Percentiles rank a stretch among this genome's conserved stretches.
Evolutionary conservation across 2,113 vertebrate genomes (phyloP).

Genomic region (Brienomyrus longianalis): DNA sequence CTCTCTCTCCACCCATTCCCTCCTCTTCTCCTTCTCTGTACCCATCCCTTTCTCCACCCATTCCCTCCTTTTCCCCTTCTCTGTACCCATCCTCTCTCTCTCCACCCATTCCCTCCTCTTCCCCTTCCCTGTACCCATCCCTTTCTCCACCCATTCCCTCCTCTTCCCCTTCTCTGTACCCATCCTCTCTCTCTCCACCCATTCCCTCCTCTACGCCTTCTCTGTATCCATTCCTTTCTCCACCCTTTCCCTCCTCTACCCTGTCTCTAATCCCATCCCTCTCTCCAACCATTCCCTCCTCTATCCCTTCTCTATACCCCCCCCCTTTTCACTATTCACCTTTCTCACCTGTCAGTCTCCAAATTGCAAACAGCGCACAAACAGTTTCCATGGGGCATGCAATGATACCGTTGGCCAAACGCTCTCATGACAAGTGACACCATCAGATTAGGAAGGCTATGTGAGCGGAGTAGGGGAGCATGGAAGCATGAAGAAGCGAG

Average conservation of each 20-base stretch:
- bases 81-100: neutral
- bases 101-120: neutral
- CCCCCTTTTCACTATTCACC: constrained; percentile 5
- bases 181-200: constrained; percentile 3
- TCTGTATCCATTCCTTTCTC: neutral
- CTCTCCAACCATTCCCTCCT: constrained; percentile 1
- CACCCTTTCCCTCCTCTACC: neutral
- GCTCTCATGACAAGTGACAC: neutral
- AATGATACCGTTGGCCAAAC: neutral
- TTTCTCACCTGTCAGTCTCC: neutral
- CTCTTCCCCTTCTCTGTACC: constrained; percentile 5
- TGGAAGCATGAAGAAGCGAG: neutral
- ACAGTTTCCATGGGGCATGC: neutral
- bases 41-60: neutral
- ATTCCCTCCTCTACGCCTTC: neutral
- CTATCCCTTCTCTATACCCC: neutral
- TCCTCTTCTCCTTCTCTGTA: neutral
- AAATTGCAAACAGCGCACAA: neutral
- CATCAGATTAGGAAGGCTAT: neutral
- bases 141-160: neutral
- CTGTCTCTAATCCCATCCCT: neutral
- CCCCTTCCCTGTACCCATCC: neutral
- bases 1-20: constrained; percentile 6
- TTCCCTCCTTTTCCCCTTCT: constrained; percentile 4
- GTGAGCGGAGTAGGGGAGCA: neutral